Evolutionary conservation across 2,888 invertebrate species (phyloP).

Genomic region (Achlya flavicornis): DNA sequence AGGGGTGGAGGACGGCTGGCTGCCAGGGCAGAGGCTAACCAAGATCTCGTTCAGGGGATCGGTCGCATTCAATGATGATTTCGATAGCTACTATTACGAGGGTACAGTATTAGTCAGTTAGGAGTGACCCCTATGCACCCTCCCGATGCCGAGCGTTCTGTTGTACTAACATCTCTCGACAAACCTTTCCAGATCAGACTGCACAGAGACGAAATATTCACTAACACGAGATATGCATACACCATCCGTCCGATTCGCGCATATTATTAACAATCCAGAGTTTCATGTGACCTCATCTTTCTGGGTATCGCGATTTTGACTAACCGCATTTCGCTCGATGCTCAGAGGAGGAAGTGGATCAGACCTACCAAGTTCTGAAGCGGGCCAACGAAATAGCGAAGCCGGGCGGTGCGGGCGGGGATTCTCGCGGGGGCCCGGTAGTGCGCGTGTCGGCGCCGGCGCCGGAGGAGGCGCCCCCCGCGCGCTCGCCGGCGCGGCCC

Average conservation of each 20-base stretch:
- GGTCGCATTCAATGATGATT: conserved; percentile 80
- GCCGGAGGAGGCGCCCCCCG: conserved; percentile 65
- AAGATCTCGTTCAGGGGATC: conserved; percentile 80
- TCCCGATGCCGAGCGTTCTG: conserved; percentile 57
- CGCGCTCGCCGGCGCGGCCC: conserved; percentile 78
- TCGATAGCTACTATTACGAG: conserved; percentile 78
- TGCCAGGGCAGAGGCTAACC: conserved; percentile 81
- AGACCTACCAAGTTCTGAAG: conserved; percentile 97
- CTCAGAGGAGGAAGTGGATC: conserved; percentile 91
- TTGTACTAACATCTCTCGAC: conserved; percentile 56
- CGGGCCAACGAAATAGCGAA: conserved; percentile 95
- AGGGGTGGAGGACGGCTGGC: conserved; percentile 81
- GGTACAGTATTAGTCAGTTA: conserved; percentile 72
- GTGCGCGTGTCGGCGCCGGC: conserved; percentile 72
- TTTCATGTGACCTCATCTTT: conserved; percentile 40
- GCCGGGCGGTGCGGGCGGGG: conserved; percentile 83
- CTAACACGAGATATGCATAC: conserved; percentile 47
- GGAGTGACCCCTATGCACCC: conserved; percentile 72
- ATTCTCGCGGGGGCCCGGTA: conserved; percentile 77
- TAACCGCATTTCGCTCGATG: conserved; percentile 76
- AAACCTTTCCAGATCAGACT: conserved; percentile 41
- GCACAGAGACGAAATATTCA: conserved; percentile 44
- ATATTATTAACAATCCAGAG: conserved; percentile 35
- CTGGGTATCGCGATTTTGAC: conserved; percentile 46
- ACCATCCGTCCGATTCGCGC: conserved; percentile 33